phyloP scores from a whole-genome alignment of 37 sponge, comb jelly and placozoan genomes.

The Lycopodina hypogea region DNA sequence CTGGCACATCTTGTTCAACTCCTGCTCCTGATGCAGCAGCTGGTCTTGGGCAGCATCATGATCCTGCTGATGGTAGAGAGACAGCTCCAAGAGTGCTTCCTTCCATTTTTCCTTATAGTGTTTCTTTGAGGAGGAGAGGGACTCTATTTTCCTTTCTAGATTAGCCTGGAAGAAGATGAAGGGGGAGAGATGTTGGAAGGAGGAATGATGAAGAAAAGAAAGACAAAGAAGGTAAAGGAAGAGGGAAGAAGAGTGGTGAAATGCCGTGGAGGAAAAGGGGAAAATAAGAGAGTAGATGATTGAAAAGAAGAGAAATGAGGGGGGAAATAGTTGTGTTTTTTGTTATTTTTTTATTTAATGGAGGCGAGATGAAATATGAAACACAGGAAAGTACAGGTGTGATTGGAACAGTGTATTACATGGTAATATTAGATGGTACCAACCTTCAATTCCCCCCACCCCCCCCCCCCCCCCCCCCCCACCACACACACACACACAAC shows the following conservation, averaged over 20 bases:
- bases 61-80: slow-evolving; percentile 67
- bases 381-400: background rate
- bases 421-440: background rate
- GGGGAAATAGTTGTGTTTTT: no score
- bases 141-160: slow-evolving; percentile 77
- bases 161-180: slow-evolving; percentile 45
- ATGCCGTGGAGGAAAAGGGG: no score
- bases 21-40: slow-evolving; percentile 65
- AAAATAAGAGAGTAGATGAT: no score
- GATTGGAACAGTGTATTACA: background rate
- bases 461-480: no score
- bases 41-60: slow-evolving; percentile 48
- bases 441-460: background rate
- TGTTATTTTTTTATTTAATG: no score
- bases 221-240: no score
- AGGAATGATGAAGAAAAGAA: no score
- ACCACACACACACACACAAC: no score
- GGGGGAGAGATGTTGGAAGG: no score
- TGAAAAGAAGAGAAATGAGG: no score
- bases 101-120: slow-evolving; percentile 98
- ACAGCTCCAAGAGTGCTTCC: slow-evolving; percentile 78
- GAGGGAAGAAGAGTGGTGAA: no score
- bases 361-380: no score
- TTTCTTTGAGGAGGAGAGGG: slow-evolving; percentile 68
- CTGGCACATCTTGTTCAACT: slow-evolving; percentile 65